Evolutionary conservation across 2,888 invertebrate species (phyloP).

Genomic region (Drosophila merina): DNA sequence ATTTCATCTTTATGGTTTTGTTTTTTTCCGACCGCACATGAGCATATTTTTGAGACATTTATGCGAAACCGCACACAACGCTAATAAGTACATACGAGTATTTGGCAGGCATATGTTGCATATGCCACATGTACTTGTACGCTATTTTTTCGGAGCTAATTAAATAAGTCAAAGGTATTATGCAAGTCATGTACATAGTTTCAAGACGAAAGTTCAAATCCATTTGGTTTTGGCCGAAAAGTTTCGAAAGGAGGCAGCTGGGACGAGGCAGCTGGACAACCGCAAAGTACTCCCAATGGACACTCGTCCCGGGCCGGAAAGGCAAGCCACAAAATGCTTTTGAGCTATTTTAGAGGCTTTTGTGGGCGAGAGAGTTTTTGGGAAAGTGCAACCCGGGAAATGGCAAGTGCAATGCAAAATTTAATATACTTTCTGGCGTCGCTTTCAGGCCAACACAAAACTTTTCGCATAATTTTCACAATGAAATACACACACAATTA

Average conservation of each 20-base stretch:
- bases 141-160: conserved; percentile 12
- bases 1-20: conserved; percentile 51
- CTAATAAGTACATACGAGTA: conserved; percentile 18
- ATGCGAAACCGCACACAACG: conserved; percentile 37
- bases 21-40: conserved; percentile 37
- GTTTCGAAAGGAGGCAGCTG: neutral
- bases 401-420: conserved; percentile 50
- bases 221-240: neutral
- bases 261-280: conserved; percentile 15
- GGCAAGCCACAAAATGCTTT: conserved; percentile 56
- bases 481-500: conserved; percentile 25
- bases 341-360: conserved; percentile 33
- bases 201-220: neutral
- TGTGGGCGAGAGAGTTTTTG: conserved; percentile 36
- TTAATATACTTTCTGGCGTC: conserved; percentile 43
- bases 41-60: conserved; percentile 44
- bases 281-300: conserved; percentile 48
- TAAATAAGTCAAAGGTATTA: conserved; percentile 11
- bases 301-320: conserved; percentile 23
- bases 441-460: conserved; percentile 39
- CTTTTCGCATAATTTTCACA: conserved; percentile 59
- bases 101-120: conserved; percentile 40
- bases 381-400: conserved; percentile 33
- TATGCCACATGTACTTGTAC: conserved; percentile 24
- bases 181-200: neutral